These are phyloP conservation scores for Epirrhoe tristata DNA, from an alignment of 2,888 invertebrate genomes.

Conservation along the genomic window DNA sequence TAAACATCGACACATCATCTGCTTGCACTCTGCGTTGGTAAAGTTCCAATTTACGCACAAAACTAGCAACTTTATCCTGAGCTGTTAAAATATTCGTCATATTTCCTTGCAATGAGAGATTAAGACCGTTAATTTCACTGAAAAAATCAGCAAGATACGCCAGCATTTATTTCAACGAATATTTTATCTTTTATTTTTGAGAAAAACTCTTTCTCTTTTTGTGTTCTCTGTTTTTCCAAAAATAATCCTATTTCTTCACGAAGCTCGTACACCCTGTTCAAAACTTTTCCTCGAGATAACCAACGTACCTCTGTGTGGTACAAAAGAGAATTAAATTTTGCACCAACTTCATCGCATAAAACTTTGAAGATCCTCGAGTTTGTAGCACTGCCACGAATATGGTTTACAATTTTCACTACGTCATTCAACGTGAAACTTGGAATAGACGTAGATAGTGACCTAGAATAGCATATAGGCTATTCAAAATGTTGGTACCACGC, in stretches of 20 bases:
- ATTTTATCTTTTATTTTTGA: constrained; percentile 8
- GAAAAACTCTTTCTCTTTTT: constrained; percentile 10
- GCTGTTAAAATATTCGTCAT: constrained; percentile 13
- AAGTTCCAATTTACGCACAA: constrained; percentile 45
- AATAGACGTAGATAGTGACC: too few relatives aligned
- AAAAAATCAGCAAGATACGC: constrained; percentile 19
- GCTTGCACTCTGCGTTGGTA: constrained; percentile 45
- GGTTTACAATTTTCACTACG: constrained; percentile 1
- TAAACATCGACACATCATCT: constrained; percentile 44
- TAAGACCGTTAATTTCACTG: constrained; percentile 17
- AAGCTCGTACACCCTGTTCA: too few relatives aligned
- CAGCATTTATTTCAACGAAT: constrained; percentile 8
- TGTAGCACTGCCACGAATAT: constrained; percentile 1
- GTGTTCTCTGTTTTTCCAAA: background rate
- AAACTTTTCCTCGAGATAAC: too few relatives aligned
- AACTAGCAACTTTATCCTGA: constrained; percentile 31
- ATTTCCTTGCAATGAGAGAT: constrained; percentile 17
- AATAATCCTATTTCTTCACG: too few relatives aligned
- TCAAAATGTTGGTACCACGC: too few relatives aligned
- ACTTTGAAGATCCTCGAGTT: constrained; percentile 28
- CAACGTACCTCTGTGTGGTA: constrained; percentile 34
- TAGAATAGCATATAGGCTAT: too few relatives aligned
- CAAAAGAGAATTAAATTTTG: constrained; percentile 39
- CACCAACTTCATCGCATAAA: constrained; percentile 39
- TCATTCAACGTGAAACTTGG: background rate